phyloP scores from a whole-genome alignment of 1,140 invertebrate species.

The Lordiphosa clarofinis region DNA sequence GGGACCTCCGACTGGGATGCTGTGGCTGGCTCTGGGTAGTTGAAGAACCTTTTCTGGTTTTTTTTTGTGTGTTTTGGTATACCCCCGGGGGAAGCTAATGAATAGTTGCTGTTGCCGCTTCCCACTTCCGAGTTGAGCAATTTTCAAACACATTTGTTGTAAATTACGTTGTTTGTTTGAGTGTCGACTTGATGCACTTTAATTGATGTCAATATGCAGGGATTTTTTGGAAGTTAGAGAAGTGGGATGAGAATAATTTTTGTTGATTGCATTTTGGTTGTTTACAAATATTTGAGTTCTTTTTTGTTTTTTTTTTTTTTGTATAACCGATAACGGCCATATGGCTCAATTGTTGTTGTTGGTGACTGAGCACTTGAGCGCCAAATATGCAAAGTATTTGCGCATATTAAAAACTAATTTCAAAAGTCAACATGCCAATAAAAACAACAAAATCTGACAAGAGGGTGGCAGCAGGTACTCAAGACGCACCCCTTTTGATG shows the following conservation, averaged over 20 bases:
- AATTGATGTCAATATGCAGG: constrained; percentile 78
- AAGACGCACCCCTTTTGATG: constrained; percentile 66
- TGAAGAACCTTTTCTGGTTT: constrained; percentile 47
- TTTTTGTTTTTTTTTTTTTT: constrained; percentile 32
- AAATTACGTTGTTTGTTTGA: constrained; percentile 76
- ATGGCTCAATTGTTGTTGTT: constrained; percentile 49
- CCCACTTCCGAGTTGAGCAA: constrained; percentile 26
- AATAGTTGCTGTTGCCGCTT: constrained; percentile 57
- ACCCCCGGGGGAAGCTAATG: constrained; percentile 61
- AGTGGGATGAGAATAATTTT: constrained; percentile 27
- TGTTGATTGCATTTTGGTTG: constrained; percentile 59
- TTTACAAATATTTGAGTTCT: constrained; percentile 69
- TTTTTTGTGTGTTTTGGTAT: constrained; percentile 5
- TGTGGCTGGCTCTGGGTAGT: constrained; percentile 44
- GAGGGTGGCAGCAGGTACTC: constrained; percentile 56
- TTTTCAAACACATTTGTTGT: constrained; percentile 74
- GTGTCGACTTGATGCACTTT: constrained; percentile 76
- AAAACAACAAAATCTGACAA: constrained; percentile 53
- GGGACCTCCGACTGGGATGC: constrained; percentile 50
- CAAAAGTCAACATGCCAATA: constrained; percentile 77
- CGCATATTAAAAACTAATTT: constrained; percentile 78
- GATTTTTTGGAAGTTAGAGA: constrained; percentile 36
- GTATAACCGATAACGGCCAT: constrained; percentile 51
- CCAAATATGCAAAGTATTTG: constrained; percentile 75
- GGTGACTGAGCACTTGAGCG: constrained; percentile 35